Base-by-base conservation (phyloP, 2,113 vertebrate species). In the Callospermophilus lateralis region DNA sequence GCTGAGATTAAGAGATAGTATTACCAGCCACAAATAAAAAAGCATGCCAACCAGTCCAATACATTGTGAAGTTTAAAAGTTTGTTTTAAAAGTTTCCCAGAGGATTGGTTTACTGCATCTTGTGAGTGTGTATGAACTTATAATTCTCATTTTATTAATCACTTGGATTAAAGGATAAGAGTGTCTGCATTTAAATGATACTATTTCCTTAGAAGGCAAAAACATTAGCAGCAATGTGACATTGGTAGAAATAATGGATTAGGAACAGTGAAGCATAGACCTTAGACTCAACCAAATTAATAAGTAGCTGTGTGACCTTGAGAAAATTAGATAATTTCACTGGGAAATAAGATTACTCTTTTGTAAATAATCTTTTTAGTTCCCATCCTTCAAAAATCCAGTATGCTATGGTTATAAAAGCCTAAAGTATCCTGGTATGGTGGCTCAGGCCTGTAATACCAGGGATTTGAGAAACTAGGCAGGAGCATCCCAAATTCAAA, bases 21-120 rank as follows among this genome's bases (percentile, higher is more conserved):
- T 89, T 89, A 65, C 34, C 48, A 89, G 74, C 34, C 63, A 89
- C 74, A 92, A 85, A 93, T 68, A 34, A 89, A 48, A 30, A 89
- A 74, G 48, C 8, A 67, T 73, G 42, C 10, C 73, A 92, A 84
- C 20, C 19, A 34, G 48, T 83, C 91, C 51, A 86, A 39, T 53
- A 79, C 93, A 34, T 32, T 94, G 34, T 79, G n/a, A 48, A 34
- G 15, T 79, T 19, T 96, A 74, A 89, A 79, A 28, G 15, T 68
- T 89, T 89, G 37, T 76, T 93, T 93, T 84, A 90, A 79, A 93
- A 93, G 76, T 22, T 76, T 95, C 32, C 53, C 42, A 80, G 73
- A 90, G 37, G 28, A 84, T 5, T 68, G 67, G 19, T 53, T 83
- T 53, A 63, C 9, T 51, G n/a, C 11, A 61, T 92, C 6, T 51